phyloP scores from a whole-genome alignment of 2,797 vertebrate genomes.

The Hybognathus amarus region DNA sequence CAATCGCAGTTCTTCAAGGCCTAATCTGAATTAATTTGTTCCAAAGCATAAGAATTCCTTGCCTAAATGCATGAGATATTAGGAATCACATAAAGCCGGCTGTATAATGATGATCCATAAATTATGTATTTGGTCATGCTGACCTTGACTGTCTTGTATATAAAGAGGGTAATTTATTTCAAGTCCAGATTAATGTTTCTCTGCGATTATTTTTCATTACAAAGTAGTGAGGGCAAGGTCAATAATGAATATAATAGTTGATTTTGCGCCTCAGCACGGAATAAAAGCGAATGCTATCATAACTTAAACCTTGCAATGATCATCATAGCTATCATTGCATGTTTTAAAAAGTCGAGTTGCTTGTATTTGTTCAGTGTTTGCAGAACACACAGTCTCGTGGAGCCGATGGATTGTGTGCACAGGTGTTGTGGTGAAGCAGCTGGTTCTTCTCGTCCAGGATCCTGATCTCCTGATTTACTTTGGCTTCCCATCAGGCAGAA shows the following conservation, averaged over 20 bases:
- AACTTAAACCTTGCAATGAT: background rate
- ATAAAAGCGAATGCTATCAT: background rate
- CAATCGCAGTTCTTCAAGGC: background rate
- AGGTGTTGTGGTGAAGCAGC: background rate
- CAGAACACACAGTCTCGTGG: background rate
- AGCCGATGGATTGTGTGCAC: background rate
- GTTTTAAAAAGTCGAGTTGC: background rate
- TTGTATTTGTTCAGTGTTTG: background rate
- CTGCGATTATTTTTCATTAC: background rate
- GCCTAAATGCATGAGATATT: background rate
- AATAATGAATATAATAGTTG: background rate
- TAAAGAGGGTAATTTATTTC: background rate
- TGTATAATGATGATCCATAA: background rate
- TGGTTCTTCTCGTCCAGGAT: background rate
- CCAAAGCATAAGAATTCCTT: background rate
- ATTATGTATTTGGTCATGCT: background rate
- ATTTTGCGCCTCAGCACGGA: background rate
- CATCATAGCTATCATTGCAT: no score
- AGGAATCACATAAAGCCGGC: background rate
- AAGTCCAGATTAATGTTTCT: background rate
- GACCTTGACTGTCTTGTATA: background rate
- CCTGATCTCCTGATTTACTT: slow-evolving; percentile 18
- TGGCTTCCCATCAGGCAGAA: slow-evolving; percentile 9
- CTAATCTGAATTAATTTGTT: background rate
- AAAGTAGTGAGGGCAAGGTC: background rate